phyloP scores from a whole-genome alignment of 2,888 invertebrate genomes.

The Fissipunctia ypsillon region DNA sequence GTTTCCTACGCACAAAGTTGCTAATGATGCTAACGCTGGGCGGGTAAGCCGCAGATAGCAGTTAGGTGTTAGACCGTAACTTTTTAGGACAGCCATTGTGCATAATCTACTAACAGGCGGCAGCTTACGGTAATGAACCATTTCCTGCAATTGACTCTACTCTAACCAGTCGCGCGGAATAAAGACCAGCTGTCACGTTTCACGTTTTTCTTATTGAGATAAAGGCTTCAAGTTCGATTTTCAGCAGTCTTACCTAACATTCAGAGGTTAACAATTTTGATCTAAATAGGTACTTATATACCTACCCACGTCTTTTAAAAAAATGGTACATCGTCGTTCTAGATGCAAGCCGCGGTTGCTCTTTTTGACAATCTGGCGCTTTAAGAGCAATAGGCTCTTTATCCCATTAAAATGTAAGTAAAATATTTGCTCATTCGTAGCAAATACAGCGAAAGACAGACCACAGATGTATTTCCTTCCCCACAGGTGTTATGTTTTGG shows the following conservation, averaged over 20 bases:
- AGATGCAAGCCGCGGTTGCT: neutral
- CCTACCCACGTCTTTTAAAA: neutral
- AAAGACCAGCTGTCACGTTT: conserved; percentile 6
- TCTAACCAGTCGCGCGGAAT: conserved; percentile 21
- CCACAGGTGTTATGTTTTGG: conserved; percentile 69
- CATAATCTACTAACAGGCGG: conserved; percentile 51
- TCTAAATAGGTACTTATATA: too few species aligned
- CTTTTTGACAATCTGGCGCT: conserved; percentile 5
- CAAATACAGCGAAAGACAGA: conserved; percentile 47
- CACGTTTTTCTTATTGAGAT: conserved; percentile 16
- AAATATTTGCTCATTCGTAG: conserved; percentile 34
- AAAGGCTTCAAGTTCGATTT: conserved; percentile 3
- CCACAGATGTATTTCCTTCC: conserved; percentile 63
- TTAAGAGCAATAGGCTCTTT: conserved; percentile 1
- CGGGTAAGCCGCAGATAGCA: conserved; percentile 41
- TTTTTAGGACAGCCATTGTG: conserved; percentile 52
- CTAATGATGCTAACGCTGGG: conserved; percentile 39
- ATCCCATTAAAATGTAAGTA: conserved; percentile 27
- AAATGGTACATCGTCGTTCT: neutral
- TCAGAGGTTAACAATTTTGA: neutral
- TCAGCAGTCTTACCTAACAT: neutral
- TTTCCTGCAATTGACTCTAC: conserved; percentile 54
- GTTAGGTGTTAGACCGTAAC: conserved; percentile 47
- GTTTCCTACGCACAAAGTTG: conserved; percentile 29
- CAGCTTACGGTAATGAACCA: conserved; percentile 53